These are phyloP conservation scores for Seriola dumerili DNA, from an alignment of 2,113 vertebrate genomes.

Conservation along the genomic window DNA sequence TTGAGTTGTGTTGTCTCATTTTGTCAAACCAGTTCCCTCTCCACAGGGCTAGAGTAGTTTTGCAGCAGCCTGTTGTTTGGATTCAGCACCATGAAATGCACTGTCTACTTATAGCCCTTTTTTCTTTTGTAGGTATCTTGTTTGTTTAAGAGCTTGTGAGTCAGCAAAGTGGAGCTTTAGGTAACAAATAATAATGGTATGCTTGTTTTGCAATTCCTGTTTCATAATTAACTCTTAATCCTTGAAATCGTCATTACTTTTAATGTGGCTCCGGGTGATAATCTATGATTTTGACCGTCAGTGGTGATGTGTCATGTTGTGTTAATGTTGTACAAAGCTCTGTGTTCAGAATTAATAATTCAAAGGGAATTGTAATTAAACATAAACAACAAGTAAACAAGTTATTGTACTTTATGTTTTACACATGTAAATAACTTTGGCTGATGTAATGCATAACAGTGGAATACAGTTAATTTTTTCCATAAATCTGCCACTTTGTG, in stretches of 20 bases:
- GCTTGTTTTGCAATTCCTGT: not conserved
- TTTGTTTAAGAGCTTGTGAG: not conserved
- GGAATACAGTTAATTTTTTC: not conserved
- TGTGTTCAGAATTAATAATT: not conserved
- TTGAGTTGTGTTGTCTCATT: slow-evolving; percentile 28
- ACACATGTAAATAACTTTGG: not conserved
- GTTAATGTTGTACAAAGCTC: not conserved
- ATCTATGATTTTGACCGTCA: not conserved
- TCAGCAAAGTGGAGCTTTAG: not conserved
- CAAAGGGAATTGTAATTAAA: not conserved
- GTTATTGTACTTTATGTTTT: not conserved
- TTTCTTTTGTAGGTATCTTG: not conserved
- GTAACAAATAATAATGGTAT: slow-evolving; percentile 20
- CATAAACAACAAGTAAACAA: not conserved
- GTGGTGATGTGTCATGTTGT: not conserved
- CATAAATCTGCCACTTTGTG: not conserved
- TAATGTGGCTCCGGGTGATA: not conserved
- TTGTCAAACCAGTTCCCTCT: slow-evolving; percentile 71
- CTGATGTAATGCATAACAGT: not conserved
- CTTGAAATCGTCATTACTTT: slow-evolving; percentile 6
- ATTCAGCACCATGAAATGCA: not conserved
- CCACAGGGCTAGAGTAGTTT: slow-evolving; percentile 14
- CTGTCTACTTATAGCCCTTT: not conserved
- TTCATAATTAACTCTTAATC: slow-evolving; percentile 1
- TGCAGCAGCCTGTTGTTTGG: slow-evolving; percentile 41